phyloP scores from a whole-genome alignment of 2,797 vertebrate genomes.

The Hyperoplus immaculatus region DNA sequence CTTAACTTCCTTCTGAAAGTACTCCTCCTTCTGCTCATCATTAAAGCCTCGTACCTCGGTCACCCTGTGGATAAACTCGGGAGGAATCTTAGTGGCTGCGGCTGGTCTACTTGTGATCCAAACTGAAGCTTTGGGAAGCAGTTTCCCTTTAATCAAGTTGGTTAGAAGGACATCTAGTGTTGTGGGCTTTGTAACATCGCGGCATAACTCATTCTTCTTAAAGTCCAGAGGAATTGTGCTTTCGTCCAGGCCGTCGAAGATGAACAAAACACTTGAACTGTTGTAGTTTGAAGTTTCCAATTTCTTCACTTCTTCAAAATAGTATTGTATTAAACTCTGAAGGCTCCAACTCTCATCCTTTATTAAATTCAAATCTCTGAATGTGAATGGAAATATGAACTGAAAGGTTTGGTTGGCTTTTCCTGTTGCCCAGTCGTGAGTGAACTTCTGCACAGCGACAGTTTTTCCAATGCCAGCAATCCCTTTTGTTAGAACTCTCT shows the following conservation, averaged over 20 bases:
- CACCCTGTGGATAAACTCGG: conserved; percentile 6
- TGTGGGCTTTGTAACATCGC: not conserved
- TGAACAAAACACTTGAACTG: conserved; percentile 21
- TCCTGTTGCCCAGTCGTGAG: conserved; percentile 29
- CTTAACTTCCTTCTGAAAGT: conserved; percentile 27
- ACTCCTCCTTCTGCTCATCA: conserved; percentile 40
- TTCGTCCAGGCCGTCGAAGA: conserved; percentile 37
- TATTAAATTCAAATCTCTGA: conserved; percentile 43
- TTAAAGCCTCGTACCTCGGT: conserved; percentile 45
- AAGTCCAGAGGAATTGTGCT: conserved; percentile 32
- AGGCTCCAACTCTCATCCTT: not conserved
- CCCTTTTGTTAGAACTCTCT: conserved; percentile 42
- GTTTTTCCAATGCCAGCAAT: conserved; percentile 53
- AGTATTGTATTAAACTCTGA: not conserved
- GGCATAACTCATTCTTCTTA: not conserved
- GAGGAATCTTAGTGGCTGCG: conserved; percentile 25
- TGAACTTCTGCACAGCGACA: conserved; percentile 50
- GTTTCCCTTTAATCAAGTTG: conserved; percentile 29
- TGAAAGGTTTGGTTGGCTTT: conserved; percentile 1
- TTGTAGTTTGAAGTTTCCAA: not conserved
- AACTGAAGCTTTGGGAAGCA: conserved; percentile 28
- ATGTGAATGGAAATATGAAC: conserved; percentile 40
- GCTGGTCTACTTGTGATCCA: conserved; percentile 53
- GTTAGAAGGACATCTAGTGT: conserved; percentile 25
- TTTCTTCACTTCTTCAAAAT: conserved; percentile 14